phyloP scores from a whole-genome alignment of 2,113 vertebrate species.

The human (Homo sapiens) region DNA sequence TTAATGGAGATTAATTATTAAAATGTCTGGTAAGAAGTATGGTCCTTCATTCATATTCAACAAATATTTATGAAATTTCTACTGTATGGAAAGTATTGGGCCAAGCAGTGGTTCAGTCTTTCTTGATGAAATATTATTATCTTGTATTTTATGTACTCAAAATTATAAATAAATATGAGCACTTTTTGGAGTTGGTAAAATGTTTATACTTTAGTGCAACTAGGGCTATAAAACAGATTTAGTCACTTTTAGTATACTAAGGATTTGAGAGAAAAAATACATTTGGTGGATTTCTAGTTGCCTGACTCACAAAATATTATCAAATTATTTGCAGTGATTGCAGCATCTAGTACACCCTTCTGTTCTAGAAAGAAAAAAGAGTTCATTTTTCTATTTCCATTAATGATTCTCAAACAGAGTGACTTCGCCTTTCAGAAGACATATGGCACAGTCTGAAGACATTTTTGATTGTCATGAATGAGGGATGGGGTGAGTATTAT shows the following conservation, averaged over 20 bases:
- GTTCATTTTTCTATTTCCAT: not conserved
- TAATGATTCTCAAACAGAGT: not conserved
- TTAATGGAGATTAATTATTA: not conserved
- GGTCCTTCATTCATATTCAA: not conserved
- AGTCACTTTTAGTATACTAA: not conserved
- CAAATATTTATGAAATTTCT: not conserved
- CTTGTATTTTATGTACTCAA: not conserved
- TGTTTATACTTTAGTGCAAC: not conserved
- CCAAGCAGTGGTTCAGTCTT: not conserved
- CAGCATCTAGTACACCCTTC: not conserved
- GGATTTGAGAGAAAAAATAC: not conserved
- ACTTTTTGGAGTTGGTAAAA: not conserved
- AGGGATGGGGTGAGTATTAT: not conserved
- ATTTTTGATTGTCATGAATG: not conserved
- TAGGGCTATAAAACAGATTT: not conserved
- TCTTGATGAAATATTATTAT: not conserved
- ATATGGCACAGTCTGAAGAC: not conserved
- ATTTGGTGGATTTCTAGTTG: not conserved
- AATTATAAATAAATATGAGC: not conserved
- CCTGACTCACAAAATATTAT: not conserved
- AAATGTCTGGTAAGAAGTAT: not conserved
- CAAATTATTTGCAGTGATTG: not conserved
- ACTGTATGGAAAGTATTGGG: not conserved
- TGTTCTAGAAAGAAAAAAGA: not conserved
- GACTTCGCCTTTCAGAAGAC: not conserved